Evolutionary conservation across 2,888 invertebrate species (phyloP).

Genomic region (Lithophane socia): DNA sequence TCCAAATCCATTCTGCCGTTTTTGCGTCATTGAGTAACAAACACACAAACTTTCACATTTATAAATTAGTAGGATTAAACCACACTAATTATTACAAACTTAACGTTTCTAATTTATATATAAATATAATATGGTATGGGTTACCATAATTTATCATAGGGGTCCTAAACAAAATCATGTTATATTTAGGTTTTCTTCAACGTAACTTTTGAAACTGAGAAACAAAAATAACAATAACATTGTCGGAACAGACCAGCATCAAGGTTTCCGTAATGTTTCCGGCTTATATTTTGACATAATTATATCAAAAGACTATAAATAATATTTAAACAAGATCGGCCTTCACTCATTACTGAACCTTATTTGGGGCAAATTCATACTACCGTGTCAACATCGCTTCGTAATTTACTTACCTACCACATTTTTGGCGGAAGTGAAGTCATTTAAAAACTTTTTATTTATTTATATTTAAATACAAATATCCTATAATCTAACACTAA

Average conservation of each 20-base stretch:
- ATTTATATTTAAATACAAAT: too few relatives aligned
- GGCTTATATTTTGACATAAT: conserved; percentile 43
- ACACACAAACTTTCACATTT: too few relatives aligned
- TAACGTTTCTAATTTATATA: too few relatives aligned
- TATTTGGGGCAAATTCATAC: conserved; percentile 39
- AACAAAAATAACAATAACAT: conserved; percentile 32
- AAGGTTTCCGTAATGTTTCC: conserved; percentile 49
- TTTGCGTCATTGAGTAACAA: too few relatives aligned
- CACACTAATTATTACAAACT: background rate
- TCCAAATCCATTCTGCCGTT: too few relatives aligned
- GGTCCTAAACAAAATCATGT: background rate
- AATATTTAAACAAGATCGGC: conserved; percentile 42
- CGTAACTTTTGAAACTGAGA: background rate
- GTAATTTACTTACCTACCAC: background rate
- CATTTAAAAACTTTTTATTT: background rate
- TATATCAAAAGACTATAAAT: conserved; percentile 47
- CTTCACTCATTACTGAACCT: conserved; percentile 37
- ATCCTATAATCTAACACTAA: too few relatives aligned
- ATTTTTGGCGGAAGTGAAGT: conserved; percentile 10
- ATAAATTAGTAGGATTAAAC: background rate
- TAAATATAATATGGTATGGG: too few relatives aligned
- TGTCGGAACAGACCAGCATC: conserved; percentile 3
- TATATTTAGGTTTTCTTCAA: background rate
- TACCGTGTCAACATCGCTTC: conserved; percentile 18
- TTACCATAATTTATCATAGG: background rate